Evolutionary conservation across 2,113 vertebrate species (phyloP), one percentile per base, ranked within the genome.

Genomic region (Microcebus murinus): DNA sequence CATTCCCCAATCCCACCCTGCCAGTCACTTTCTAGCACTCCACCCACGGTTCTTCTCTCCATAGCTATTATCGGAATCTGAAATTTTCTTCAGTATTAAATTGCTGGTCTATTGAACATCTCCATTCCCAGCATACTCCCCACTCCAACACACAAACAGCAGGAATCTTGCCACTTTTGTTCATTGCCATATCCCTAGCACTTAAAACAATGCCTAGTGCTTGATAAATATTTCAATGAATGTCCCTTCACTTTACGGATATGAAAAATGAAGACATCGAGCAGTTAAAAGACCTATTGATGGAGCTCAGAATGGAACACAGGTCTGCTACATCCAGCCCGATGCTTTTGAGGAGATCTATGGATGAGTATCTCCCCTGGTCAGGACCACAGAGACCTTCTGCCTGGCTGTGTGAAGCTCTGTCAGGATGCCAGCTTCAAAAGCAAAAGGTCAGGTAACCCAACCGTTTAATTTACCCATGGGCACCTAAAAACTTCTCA

Each of bases 371-470:
- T 31, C 14, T 73, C 45, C 55, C 45, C 63, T 29, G 29, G 17
- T 68, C 84, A 88, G 55, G 92, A 90, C 31, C 34, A 36, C 5
- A 31, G 63, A 67, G 79, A 71, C 18, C 52, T 68, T 92, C 82
- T 39, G 63, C 42, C 25, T 42, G 48, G 20, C 17, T 39, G 31
- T 94, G 52, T 81, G 90, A 82, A 90, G 39, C 42, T 74, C 39
- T 79, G 45, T 61, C 5, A 1, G 9, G 27, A 79, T n/a, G 70
- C 36, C 92, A 68, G 48, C 85, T 95, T 95, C 94, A 82, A 95
- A 92, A 90, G 80, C 29, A 6, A 94, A 96, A 95, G 71, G 81
- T 71, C 94, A 92, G 67, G 31, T 74, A 95, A 89, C 20, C 50
- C 87, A 95, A 61, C 73, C 42, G 67, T 61, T 84, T 86, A 52